Base-by-base conservation (phyloP, 2,888 invertebrate species). In the Carterocephalus palaemon region DNA sequence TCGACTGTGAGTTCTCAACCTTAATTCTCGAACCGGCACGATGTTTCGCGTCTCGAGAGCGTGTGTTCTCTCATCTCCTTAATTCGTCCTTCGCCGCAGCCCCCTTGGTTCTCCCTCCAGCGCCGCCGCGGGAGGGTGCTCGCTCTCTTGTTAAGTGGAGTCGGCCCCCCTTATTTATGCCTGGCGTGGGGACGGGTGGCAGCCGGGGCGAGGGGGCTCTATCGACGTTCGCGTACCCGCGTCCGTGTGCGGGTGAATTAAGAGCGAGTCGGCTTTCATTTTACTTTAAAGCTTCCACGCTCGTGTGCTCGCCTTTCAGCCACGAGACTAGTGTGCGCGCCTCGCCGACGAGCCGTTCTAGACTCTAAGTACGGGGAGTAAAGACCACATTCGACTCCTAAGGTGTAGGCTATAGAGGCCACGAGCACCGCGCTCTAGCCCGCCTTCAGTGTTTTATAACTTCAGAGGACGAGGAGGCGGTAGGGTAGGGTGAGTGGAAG, bases 241-340 rank as follows among this genome's bases (percentile, higher is more conserved):
- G 67, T 72, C 75, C 69, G 70, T 83, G 85, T 85, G 70, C 64
- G 76, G 72, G 85, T 86, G 84, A 84, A 85, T 85, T 85, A 85
- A 84, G 84, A 86, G 84, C 82, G 85, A 82, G 75, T 83, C 83
- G 83, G 84, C 85, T 85, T 85, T 85, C 86, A 86, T 86, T 85
- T 85, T 75, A 80, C 83, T 81, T 62, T 60, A 85, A 84, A 86
- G 83, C 85, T 83, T 74, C 72, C 73, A 81, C 76, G 82, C 77
- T 83, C 75, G 86, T 85, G 85, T 86, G 85, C 83, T 72, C 75
- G 80, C 79, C 74, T 84, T 83, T 83, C 79, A 82, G 75, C 64
- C 73, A 60, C 62, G 66, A 59, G 61, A 62, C 62, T 64, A 64
- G 72, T 75, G 74, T 74, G 77, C 63, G 62, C 52, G 34, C 57